Evolutionary conservation across 92 coral and sea anemone species (phyloP), one percentile per base, ranked within the genome.

Genomic region (Bergia sp.): DNA sequence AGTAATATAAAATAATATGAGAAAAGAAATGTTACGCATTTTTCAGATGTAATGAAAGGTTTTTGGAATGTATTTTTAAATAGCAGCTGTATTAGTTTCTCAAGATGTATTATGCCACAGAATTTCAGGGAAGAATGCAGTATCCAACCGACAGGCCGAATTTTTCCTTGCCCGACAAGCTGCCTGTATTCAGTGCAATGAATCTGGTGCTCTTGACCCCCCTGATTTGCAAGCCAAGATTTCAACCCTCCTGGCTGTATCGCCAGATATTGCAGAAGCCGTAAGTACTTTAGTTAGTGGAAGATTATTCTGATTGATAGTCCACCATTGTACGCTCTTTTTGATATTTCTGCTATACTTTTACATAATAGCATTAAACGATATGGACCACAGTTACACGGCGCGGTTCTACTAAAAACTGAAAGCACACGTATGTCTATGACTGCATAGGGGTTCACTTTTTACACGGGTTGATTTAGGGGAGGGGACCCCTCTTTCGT

Each of bases 141-240:
- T 94, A 37, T 91, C 99, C 44, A 95, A 91, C 49, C 92, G 93
- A 67, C 99, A 97, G 88, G 98, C 96, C 42, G 98, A 95, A 88
- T 95, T 89, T 47, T 97, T 94, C 89, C 91, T 97, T 61, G 92
- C 96, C 50, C 94, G 94, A 55, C 99, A 97, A 98, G 99, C 98
- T 80, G 89, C 94, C 64, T 91, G 93, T 72, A 89, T 97, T 45
- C 97, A 96, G 79, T 90, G 93, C 45, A 91, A 92, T 92, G 99
- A 93, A 89, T 91, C 92, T 90, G 95, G 92, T 12, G 98, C 98
- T 29, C 87, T 94, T 21, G 57, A 93, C 20, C 98, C 99, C 37
- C 89, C 89, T 76, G 96, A 94, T 61, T 90, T 97, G 65, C 99
- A 97, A 91, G 90, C 89, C 45, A 93, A 91, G 89, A 93, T 97